A percentile compares a stretch with the other conserved stretches of the same genome.
phyloP scores from a whole-genome alignment of 1,140 invertebrate species.

The Acromyrmex heyeri region DNA sequence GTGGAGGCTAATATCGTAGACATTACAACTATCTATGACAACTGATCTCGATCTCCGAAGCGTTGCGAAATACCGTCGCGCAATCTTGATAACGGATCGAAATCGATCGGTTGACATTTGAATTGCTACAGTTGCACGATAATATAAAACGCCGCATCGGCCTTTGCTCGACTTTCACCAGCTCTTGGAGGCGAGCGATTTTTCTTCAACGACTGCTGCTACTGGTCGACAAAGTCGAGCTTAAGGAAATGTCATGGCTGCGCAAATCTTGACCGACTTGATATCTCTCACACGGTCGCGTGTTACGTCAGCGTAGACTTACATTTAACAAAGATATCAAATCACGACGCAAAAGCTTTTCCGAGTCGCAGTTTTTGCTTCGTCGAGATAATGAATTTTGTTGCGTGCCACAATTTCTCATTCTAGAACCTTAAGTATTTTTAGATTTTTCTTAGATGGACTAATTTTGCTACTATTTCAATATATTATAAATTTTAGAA shows the following conservation, averaged over 20 bases:
- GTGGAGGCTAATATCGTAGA: conserved; percentile 5
- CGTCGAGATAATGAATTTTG: not conserved
- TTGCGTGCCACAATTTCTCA: not conserved
- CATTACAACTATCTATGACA: no score
- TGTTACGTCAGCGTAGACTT: conserved; percentile 20
- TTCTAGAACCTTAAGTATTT: not conserved
- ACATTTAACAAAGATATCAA: conserved; percentile 1
- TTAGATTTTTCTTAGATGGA: not conserved
- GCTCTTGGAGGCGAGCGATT: not conserved
- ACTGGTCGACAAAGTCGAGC: conserved; percentile 29
- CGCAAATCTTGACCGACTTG: conserved; percentile 63
- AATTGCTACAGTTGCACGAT: not conserved
- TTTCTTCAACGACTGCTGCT: conserved; percentile 25
- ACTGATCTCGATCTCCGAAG: not conserved
- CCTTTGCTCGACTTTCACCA: conserved; percentile 57
- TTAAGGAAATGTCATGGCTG: conserved; percentile 63
- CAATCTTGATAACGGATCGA: conserved; percentile 2
- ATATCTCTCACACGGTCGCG: conserved; percentile 22
- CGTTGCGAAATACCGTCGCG: conserved; percentile 30
- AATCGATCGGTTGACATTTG: conserved; percentile 18
- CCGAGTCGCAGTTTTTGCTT: not conserved
- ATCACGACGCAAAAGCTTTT: not conserved
- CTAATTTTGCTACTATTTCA: not conserved
- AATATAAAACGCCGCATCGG: not conserved
- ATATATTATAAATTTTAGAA: not conserved